phyloP scores from a whole-genome alignment of 92 coral and sea anemone genomes.

The Chrysogorgia sp. region DNA sequence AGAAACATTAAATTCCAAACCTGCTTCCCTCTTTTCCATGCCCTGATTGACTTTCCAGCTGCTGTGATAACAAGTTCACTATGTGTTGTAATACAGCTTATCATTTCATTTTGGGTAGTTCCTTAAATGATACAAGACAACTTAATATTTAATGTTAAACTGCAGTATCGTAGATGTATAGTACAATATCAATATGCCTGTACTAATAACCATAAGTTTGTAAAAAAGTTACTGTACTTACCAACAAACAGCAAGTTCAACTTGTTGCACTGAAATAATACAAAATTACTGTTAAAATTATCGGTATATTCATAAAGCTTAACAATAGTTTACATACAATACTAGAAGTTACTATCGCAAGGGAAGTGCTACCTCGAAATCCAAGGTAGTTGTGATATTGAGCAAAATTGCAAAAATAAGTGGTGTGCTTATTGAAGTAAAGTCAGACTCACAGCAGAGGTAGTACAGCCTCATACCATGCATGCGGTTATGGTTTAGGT shows the following conservation, averaged over 20 bases:
- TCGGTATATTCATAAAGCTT: no score
- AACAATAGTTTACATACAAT: no score
- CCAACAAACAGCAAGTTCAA: slow-evolving; percentile 93
- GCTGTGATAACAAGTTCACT: slow-evolving; percentile 82
- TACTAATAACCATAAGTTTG: no score
- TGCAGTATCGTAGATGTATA: not conserved
- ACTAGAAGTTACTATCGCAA: no score
- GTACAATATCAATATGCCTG: not conserved
- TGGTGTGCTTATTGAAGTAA: no score
- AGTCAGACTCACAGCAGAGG: no score
- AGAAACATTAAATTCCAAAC: slow-evolving; percentile 38
- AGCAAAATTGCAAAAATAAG: no score
- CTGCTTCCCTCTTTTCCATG: slow-evolving; percentile 95
- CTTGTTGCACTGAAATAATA: slow-evolving; percentile 78
- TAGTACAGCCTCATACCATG: no score
- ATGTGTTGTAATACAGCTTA: slow-evolving; percentile 72
- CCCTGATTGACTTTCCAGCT: slow-evolving; percentile 67
- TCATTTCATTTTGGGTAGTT: slow-evolving; percentile 67
- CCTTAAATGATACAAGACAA: slow-evolving; percentile 48
- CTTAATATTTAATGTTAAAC: not conserved
- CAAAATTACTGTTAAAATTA: slow-evolving; percentile 3
- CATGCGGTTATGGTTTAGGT: no score
- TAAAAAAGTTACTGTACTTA: no score
- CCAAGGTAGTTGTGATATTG: no score
- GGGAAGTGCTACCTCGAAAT: no score